Evolutionary conservation across 2,113 vertebrate genomes (phyloP).

Genomic region (Chlamydotis undulata): DNA sequence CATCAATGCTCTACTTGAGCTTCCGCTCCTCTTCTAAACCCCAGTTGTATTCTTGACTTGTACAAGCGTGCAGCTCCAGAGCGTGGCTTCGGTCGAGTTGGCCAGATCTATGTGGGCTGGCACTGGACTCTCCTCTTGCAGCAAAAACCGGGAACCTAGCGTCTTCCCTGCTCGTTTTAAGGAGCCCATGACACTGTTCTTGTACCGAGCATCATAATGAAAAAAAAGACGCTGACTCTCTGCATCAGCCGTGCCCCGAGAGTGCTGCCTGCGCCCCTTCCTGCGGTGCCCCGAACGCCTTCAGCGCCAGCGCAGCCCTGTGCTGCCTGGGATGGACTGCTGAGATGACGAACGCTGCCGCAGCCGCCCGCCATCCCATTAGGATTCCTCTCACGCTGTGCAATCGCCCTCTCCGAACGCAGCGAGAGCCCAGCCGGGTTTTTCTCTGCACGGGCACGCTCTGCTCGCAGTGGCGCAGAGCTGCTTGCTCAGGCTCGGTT

Average conservation of each 20-base stretch:
- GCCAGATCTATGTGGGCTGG: rapidly evolving
- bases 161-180: rapidly evolving
- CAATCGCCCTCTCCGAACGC: rapidly evolving
- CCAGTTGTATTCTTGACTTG: background rate
- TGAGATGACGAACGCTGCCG: background rate
- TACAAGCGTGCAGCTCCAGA: background rate
- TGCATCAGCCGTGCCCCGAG: rapidly evolving
- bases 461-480: background rate
- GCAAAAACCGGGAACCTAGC: rapidly evolving
- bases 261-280: rapidly evolving
- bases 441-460: rapidly evolving
- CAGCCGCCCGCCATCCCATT: background rate
- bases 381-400: background rate
- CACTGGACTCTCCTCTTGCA: background rate
- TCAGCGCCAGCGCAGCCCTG: background rate
- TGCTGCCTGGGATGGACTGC: background rate
- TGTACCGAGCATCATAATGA: rapidly evolving
- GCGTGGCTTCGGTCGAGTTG: background rate
- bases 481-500: background rate
- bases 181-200: rapidly evolving
- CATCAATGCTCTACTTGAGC: background rate
- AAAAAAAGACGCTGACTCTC: background rate
- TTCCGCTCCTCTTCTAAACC: background rate
- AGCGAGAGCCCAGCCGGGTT: background rate
- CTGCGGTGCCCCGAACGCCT: no score